Conservation (phyloP, 2,113 vertebrate genomes). For the Pedionomus torquatus region DNA sequence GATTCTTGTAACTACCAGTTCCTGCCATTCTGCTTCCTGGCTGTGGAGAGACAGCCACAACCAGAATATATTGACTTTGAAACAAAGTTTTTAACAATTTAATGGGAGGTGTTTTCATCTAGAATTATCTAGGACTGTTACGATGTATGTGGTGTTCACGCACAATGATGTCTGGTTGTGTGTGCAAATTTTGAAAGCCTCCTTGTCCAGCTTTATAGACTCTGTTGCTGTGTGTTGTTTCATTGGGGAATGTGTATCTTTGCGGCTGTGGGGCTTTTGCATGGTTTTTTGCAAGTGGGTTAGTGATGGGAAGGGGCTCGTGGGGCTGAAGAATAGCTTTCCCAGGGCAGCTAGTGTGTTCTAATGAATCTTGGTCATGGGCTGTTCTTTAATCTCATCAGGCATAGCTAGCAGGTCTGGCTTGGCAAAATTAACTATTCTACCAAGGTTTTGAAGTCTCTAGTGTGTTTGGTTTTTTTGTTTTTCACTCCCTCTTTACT, state of each 20-base stretch:
- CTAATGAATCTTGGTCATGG: background rate
- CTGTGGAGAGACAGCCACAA: background rate
- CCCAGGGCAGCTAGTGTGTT: background rate
- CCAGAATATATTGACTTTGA: background rate
- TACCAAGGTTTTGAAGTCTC: background rate
- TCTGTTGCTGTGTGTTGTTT: background rate
- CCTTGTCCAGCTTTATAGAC: background rate
- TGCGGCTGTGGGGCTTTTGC: background rate
- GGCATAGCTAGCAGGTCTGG: background rate
- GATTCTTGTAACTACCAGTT: background rate
- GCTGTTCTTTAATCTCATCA: background rate
- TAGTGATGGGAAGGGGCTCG: background rate
- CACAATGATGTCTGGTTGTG: background rate
- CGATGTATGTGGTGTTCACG: background rate
- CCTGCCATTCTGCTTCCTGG: background rate
- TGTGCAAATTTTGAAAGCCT: background rate
- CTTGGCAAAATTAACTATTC: background rate
- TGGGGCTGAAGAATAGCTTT: background rate
- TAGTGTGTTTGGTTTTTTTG: background rate
- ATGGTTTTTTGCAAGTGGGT: background rate
- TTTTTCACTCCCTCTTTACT: background rate
- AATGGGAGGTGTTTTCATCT: background rate
- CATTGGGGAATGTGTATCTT: background rate
- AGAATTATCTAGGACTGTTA: background rate
- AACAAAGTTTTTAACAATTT: background rate